Conservation (phyloP, 2,888 invertebrate genomes). For the Dasypogon diadema region DNA sequence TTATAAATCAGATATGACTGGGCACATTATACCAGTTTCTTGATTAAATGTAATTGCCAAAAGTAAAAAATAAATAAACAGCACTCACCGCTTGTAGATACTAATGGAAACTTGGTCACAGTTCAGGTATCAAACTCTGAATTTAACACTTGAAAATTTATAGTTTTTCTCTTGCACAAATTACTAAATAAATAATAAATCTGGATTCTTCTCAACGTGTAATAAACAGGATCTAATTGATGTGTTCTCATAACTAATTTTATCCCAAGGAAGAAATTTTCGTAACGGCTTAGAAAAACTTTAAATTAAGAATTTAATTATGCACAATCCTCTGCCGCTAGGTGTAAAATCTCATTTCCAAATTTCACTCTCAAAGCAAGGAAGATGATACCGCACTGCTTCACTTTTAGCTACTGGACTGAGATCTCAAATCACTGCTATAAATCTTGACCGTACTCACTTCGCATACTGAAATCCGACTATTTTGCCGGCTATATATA, state of each 20-base stretch:
- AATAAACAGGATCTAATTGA: conserved; percentile 54
- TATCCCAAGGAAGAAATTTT: conserved; percentile 37
- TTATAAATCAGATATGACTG: background rate
- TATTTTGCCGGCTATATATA: conserved; percentile 5
- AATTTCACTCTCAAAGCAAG: background rate
- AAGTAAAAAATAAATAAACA: background rate
- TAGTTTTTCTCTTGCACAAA: conserved; percentile 65
- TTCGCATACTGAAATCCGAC: background rate
- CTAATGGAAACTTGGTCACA: background rate
- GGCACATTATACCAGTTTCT: no score
- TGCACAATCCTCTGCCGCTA: background rate
- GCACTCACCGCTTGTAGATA: background rate
- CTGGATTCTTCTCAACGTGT: conserved; percentile 61
- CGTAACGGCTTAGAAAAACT: background rate
- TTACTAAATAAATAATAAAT: conserved; percentile 66
- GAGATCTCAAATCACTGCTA: background rate
- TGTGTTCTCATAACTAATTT: conserved; percentile 64
- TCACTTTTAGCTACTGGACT: no score
- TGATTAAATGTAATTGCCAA: no score
- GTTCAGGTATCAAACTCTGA: conserved; percentile 51
- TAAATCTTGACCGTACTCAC: background rate
- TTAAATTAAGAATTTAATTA: background rate
- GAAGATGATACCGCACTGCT: no score
- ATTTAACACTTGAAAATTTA: conserved; percentile 55
- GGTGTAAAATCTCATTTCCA: background rate